Conservation (phyloP, 2,888 invertebrate genomes). For the Brachyptera risi region DNA sequence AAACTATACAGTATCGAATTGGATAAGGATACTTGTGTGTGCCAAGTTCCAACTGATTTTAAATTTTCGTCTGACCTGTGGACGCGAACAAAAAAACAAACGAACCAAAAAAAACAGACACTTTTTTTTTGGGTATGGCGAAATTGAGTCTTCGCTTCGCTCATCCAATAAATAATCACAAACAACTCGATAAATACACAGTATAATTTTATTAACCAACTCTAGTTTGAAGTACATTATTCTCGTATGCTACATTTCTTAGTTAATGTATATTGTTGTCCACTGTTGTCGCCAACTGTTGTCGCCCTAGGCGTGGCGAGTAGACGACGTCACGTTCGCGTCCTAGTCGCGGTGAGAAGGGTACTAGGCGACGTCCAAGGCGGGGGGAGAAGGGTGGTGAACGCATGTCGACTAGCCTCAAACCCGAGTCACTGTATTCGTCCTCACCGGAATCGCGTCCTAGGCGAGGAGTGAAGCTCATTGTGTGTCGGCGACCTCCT, state of each 20-base stretch:
- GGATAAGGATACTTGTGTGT: too few relatives aligned
- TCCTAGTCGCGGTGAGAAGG: slow-evolving; percentile 49
- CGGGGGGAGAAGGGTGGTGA: slow-evolving; percentile 49
- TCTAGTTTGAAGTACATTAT: background rate
- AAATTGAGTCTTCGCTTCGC: too few relatives aligned
- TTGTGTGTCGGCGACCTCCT: slow-evolving; percentile 12
- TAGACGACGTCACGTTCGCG: slow-evolving; percentile 36
- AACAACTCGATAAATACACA: too few relatives aligned
- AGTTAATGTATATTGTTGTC: background rate
- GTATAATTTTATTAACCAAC: background rate
- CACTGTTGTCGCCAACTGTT: background rate
- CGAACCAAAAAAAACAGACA: too few relatives aligned
- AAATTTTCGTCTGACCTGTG: too few relatives aligned
- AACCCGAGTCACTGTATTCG: slow-evolving; percentile 25
- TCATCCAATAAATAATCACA: too few relatives aligned
- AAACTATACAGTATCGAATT: too few relatives aligned
- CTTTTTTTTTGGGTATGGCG: too few relatives aligned
- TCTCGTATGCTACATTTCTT: background rate
- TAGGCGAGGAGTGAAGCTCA: slow-evolving; percentile 49
- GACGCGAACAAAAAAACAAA: too few relatives aligned
- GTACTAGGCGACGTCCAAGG: slow-evolving; percentile 47
- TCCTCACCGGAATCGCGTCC: slow-evolving; percentile 46
- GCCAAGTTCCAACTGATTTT: too few relatives aligned
- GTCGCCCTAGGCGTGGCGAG: slow-evolving; percentile 21
- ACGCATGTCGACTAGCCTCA: slow-evolving; percentile 37